Conservation (phyloP, 1,140 invertebrate genomes). For the Prorops nasuta region DNA sequence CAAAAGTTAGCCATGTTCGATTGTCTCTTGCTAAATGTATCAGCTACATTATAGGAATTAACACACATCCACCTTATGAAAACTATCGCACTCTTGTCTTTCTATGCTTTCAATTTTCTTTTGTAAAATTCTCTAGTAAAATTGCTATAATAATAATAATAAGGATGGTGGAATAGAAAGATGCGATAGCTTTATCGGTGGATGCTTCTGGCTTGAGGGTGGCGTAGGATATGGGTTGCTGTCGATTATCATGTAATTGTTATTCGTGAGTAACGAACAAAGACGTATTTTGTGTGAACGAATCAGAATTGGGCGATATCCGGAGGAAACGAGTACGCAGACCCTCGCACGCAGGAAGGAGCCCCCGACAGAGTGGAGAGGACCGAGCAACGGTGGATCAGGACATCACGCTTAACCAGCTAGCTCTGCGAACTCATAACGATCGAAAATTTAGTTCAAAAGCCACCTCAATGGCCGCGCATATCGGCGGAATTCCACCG, state of each 20-base stretch:
- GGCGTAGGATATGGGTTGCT: too few relatives aligned
- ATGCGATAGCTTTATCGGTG: slow-evolving; percentile 1
- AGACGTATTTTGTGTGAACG: slow-evolving; percentile 33
- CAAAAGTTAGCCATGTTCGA: too few relatives aligned
- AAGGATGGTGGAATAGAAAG: too few relatives aligned
- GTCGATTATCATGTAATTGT: slow-evolving; percentile 5
- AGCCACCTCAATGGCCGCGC: background rate
- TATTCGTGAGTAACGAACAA: slow-evolving; percentile 30
- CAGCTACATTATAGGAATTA: too few relatives aligned
- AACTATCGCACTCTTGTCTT: too few relatives aligned
- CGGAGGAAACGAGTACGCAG: slow-evolving; percentile 53
- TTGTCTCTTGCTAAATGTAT: too few relatives aligned
- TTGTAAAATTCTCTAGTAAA: too few relatives aligned
- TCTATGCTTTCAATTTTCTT: too few relatives aligned
- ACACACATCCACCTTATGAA: background rate
- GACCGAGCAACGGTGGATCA: slow-evolving; percentile 17
- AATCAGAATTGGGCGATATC: slow-evolving; percentile 52
- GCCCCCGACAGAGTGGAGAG: slow-evolving; percentile 41
- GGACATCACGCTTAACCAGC: background rate
- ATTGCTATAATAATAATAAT: too few relatives aligned
- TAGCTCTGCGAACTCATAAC: background rate
- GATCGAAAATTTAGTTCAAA: slow-evolving; percentile 9
- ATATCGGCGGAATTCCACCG: slow-evolving; percentile 32
- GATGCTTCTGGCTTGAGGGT: background rate
- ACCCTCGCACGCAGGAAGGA: slow-evolving; percentile 49